Evolutionary conservation across 2,888 invertebrate species (phyloP).

Genomic region (Dolichopus griseipennis): DNA sequence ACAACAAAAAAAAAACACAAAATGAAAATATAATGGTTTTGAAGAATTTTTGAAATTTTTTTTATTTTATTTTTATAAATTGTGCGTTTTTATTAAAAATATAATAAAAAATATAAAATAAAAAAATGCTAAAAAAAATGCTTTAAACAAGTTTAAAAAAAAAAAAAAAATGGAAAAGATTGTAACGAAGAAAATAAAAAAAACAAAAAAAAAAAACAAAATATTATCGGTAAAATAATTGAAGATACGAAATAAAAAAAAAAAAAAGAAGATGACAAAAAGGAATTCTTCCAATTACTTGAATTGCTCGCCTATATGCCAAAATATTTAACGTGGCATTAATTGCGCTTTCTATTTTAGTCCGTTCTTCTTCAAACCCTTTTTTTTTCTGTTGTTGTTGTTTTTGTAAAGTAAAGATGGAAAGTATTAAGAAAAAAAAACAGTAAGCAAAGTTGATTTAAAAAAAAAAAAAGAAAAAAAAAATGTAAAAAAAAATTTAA

Average conservation of each 20-base stretch:
- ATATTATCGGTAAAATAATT: slow-evolving; percentile 1
- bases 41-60: neutral
- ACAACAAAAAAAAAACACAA: neutral
- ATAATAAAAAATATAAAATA: neutral
- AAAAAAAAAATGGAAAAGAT: neutral
- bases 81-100: slow-evolving; percentile 4
- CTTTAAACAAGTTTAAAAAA: neutral
- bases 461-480: too few relatives aligned
- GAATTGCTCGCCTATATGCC: neutral
- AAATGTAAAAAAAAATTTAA: too few relatives aligned
- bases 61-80: neutral
- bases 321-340: neutral
- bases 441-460: too few relatives aligned
- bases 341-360: neutral
- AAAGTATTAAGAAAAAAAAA: too few relatives aligned
- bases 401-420: too few relatives aligned
- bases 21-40: neutral
- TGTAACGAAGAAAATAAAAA: neutral
- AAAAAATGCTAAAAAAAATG: neutral
- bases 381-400: too few relatives aligned
- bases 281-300: neutral
- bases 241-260: neutral
- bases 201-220: too few relatives aligned
- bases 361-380: neutral
- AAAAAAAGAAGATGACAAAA: neutral